Evolutionary conservation across 1,140 invertebrate species (phyloP), one percentile per base, ranked within the genome.

Genomic region (Phortica variegata): DNA sequence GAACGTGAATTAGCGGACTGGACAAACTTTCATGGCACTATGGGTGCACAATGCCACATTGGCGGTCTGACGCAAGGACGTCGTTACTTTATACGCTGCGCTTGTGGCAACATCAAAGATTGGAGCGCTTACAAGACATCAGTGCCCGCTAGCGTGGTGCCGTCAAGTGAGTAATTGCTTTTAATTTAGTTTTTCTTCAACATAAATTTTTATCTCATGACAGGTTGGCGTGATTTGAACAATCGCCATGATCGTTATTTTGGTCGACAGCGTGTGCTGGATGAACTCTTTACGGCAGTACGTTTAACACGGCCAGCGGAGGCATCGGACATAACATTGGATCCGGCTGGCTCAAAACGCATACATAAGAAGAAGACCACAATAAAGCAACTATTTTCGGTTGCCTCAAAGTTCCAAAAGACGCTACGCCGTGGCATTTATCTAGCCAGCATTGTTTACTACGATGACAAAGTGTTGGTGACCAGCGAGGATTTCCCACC

Each of bases 401-500:
- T 92, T 3, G 88, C 91, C 8, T 91, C 91, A 56, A 97, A 97
- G 77, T 97, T 98, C 71, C 92, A 96, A 73, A 97, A 96, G 75
- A 87, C 87, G 65, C 78, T 97, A 29, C 85, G 91, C 73, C 87
- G 90, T 42, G 95, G 95, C 12, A 88, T 95, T 0, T 97, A 93
- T 73, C 80, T 98, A 20, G 89, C 92, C 0, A 93, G 92, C 71
- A 82, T 98, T 16, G 79, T 98, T 1, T 96, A 95, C 78, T 88
- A 92, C 75, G 94, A 97, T 63, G 93, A 97, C 74, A 93, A 92
- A 73, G 87, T 98, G 20, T 79, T 98, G 43, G 90, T 97, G 8
- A 98, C 95, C 3, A 93, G 91, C 66, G 95, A 98, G 79, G 95
- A 98, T 57, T 93, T 93, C 75, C 79, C 97, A 32, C 96, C 96